A percentile compares a stretch with the other conserved stretches of the same genome.
Evolutionary conservation across 1,140 invertebrate genomes (phyloP).

Genomic region (Lepidurus packardi): DNA sequence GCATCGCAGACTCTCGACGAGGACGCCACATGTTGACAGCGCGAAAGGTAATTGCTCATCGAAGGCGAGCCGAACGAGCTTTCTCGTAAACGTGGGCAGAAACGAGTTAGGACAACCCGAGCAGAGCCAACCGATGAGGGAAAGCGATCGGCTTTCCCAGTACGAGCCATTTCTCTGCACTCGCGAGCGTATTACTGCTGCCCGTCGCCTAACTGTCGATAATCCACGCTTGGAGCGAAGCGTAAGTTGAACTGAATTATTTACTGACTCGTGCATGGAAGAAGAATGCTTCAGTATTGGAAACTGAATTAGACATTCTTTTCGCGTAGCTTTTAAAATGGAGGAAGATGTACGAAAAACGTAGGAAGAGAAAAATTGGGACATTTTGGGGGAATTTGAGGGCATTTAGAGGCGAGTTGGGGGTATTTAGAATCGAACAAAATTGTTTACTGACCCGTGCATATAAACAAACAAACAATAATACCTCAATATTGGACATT

Average conservation of each 20-base stretch:
- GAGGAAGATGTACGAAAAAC: too few relatives aligned
- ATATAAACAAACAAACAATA: too few relatives aligned
- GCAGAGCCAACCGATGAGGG: not conserved
- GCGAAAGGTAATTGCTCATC: slow-evolving; percentile 3
- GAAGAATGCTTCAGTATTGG: too few relatives aligned
- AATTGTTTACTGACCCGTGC: too few relatives aligned
- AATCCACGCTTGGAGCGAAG: not conserved
- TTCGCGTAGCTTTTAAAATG: too few relatives aligned
- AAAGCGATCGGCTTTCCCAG: not conserved
- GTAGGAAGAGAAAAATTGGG: too few relatives aligned
- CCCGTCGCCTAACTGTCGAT: not conserved
- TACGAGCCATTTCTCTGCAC: not conserved
- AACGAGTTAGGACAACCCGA: not conserved
- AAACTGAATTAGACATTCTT: too few relatives aligned
- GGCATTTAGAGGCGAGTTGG: too few relatives aligned
- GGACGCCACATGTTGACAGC: not conserved
- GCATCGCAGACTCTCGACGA: not conserved
- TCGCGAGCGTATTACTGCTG: not conserved
- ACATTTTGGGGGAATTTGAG: too few relatives aligned
- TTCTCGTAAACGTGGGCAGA: not conserved
- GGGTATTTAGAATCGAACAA: too few relatives aligned
- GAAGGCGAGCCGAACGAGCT: not conserved
- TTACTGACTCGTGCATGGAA: not conserved
- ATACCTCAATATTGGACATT: too few relatives aligned
- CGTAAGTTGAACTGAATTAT: not conserved